phyloP scores from a whole-genome alignment of 2,113 vertebrate genomes.

The Lanius collurio region DNA sequence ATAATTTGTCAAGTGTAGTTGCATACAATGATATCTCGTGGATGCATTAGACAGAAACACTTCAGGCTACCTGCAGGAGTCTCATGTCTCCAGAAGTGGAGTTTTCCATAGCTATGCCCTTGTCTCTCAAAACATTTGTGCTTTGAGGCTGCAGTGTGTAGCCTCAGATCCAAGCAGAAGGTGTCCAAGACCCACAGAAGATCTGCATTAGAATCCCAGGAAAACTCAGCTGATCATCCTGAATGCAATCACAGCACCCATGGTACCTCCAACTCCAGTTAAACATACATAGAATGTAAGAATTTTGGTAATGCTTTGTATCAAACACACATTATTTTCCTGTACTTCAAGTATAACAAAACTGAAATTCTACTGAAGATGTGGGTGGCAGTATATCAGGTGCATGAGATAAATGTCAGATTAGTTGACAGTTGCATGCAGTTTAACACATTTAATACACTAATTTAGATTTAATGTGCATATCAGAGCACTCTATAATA shows the following conservation, averaged over 20 bases:
- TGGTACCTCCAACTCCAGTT: not conserved
- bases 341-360: not conserved
- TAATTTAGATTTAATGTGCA: slow-evolving; percentile 43
- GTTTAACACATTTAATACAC: slow-evolving; percentile 15
- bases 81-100: not conserved
- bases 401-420: not conserved
- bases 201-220: not conserved
- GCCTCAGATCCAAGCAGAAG: not conserved
- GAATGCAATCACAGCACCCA: not conserved
- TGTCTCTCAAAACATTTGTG: not conserved
- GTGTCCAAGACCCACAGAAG: not conserved
- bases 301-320: not conserved
- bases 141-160: not conserved
- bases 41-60: not conserved
- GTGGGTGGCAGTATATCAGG: not conserved
- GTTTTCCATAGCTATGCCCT: not conserved
- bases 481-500: not conserved
- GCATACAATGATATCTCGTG: rapidly evolving
- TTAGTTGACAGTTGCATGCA: not conserved
- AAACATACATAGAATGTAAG: not conserved
- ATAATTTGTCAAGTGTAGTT: not conserved
- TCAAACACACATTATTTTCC: not conserved
- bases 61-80: not conserved
- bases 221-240: not conserved
- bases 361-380: not conserved